Conservation (phyloP, 53 echinoderm and acorn worm species). For the Patiria pectinifera region DNA sequence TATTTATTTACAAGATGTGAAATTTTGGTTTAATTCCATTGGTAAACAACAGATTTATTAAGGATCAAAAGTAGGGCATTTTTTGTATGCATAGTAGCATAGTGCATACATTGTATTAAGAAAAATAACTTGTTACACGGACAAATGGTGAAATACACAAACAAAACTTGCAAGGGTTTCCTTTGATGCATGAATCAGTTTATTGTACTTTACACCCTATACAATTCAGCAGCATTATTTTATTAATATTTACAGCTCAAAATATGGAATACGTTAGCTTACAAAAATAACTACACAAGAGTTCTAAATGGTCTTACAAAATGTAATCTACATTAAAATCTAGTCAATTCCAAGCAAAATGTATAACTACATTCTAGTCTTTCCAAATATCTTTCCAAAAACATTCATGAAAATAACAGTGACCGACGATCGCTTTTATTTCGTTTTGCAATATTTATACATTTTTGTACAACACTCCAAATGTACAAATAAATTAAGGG, state of each 20-base stretch:
- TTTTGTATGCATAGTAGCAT: too few species aligned
- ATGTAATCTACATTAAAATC: not conserved
- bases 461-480: conserved; percentile 47
- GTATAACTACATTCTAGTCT: not conserved
- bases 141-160: not conserved
- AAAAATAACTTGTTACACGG: not conserved
- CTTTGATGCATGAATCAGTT: not conserved
- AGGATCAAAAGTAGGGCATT: too few species aligned
- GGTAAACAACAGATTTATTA: too few species aligned
- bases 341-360: not conserved
- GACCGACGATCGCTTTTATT: not conserved
- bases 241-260: conserved; percentile 15
- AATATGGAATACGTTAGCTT: conserved; percentile 19
- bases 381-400: not conserved
- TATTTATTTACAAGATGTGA: too few species aligned
- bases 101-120: too few species aligned
- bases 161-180: not conserved
- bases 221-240: conserved; percentile 24
- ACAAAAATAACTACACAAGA: conserved; percentile 49
- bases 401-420: not conserved
- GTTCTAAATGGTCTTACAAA: not conserved
- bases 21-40: too few species aligned
- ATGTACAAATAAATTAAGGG: conserved; percentile 60
- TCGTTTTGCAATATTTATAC: not conserved
- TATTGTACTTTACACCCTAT: conserved; percentile 12